Evolutionary conservation across 2,113 vertebrate genomes (phyloP), one percentile per base, ranked within the genome.

Genomic region (Nycticebus coucang): DNA sequence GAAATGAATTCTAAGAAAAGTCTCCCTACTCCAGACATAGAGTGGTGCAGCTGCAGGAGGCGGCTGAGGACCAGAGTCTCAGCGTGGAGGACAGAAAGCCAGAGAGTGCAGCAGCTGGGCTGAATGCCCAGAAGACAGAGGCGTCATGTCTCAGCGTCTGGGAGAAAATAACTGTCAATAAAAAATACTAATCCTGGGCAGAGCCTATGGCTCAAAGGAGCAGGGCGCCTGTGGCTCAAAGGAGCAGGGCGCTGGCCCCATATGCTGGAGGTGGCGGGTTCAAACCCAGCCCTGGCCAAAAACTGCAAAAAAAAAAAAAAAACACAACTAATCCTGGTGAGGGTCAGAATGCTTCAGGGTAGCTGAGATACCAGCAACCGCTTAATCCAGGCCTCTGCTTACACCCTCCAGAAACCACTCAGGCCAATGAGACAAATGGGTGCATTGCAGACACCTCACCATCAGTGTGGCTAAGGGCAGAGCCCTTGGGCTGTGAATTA

Each of bases 401-500:
- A 19, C 4, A 9, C 24, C 60, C 33, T 37, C 30, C 30, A 74
- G 79, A 72, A 78, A 13, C 41, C 5, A 7, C n/a, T 1, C 21
- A 8, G 66, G 24, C 5, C 60, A 22, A 30, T 37, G 3, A 2
- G 57, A 68, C 62, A 41, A 30, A 4, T 35, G 57, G 4, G 9
- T 21, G 53, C 45, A 50, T 50, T 14, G 1, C 0, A 5, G 4
- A 26, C 10, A 74, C 7, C 55, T 0, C 0, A 2, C 59, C 2
- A 10, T 53, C 28, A 7, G 15, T 21, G 2, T 0, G 22, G 24
- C 69, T 1, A 7, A 41, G 59, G 26, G 30, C 19, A 68, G 60
- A 41, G 19, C 53, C 28, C 30, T 24, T 57, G 1, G 7, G 10
- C 59, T 24, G n/a, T 28, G 55, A 8, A 45, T 28, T 79, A 50